Evolutionary conservation across 2,888 invertebrate genomes (phyloP).

Genomic region (Nymphalis polychloros): DNA sequence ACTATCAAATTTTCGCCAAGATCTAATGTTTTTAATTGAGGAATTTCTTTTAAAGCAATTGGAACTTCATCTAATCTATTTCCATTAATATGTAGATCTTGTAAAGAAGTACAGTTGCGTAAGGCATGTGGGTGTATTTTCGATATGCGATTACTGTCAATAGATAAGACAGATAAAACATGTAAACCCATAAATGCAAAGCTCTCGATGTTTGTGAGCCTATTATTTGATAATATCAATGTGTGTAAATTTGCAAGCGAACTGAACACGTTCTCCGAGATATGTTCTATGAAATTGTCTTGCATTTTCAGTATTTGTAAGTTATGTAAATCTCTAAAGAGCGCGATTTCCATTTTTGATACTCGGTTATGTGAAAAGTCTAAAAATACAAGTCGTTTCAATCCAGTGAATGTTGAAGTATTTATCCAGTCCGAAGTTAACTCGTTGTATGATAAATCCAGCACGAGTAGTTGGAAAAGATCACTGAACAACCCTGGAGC

Average conservation of each 20-base stretch:
- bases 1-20: conserved; percentile 93
- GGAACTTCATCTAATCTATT: conserved; percentile 90
- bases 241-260: conserved; percentile 90
- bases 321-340: conserved; percentile 89
- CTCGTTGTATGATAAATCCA: conserved; percentile 90
- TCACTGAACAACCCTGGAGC: conserved; percentile 91
- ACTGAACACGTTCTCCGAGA: conserved; percentile 90
- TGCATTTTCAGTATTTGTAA: conserved; percentile 90
- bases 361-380: conserved; percentile 90
- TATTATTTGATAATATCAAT: conserved; percentile 90
- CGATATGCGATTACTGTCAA: conserved; percentile 90
- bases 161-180: conserved; percentile 87
- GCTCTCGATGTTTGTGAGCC: conserved; percentile 87
- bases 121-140: conserved; percentile 88
- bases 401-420: conserved; percentile 88
- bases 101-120: conserved; percentile 89
- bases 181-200: conserved; percentile 89
- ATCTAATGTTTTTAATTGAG: conserved; percentile 89
- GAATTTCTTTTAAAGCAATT: conserved; percentile 86
- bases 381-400: conserved; percentile 88
- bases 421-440: conserved; percentile 92
- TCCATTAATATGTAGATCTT: conserved; percentile 91
- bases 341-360: conserved; percentile 86
- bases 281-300: conserved; percentile 88
- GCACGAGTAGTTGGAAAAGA: conserved; percentile 86